These are phyloP conservation scores for Aspidiotus rigidus DNA, from an alignment of 2,888 invertebrate species.

Conservation along the genomic window DNA sequence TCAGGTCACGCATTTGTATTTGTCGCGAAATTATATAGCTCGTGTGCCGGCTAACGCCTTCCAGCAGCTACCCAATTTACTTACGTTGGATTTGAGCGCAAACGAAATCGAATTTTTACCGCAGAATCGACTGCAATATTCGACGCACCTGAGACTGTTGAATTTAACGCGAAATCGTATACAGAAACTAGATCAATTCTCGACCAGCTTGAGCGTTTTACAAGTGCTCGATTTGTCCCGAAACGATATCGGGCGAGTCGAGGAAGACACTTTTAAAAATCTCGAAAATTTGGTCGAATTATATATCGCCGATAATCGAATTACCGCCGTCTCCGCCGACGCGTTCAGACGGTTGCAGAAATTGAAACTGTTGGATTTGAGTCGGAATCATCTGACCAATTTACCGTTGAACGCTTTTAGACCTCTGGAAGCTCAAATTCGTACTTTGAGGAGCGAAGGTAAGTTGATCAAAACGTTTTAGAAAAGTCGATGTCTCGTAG, in stretches of 20 bases:
- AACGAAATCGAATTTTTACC: conserved; percentile 76
- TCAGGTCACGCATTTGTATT: conserved; percentile 61
- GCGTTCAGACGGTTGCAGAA: conserved; percentile 68
- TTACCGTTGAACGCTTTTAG: conserved; percentile 67
- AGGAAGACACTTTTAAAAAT: conserved; percentile 64
- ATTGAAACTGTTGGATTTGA: conserved; percentile 65
- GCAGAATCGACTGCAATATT: conserved; percentile 70
- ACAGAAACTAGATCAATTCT: conserved; percentile 71
- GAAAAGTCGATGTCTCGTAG: background rate
- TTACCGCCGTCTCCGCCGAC: conserved; percentile 63
- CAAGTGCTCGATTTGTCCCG: conserved; percentile 72
- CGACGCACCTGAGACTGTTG: conserved; percentile 60
- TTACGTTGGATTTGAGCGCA: conserved; percentile 68
- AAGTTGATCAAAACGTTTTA: conserved; percentile 40
- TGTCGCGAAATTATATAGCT: conserved; percentile 64
- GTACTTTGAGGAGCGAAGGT: conserved; percentile 69
- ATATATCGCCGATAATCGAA: conserved; percentile 71
- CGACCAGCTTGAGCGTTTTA: conserved; percentile 63
- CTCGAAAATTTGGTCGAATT: conserved; percentile 68
- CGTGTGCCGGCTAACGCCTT: conserved; percentile 78
- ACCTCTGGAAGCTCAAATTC: conserved; percentile 70
- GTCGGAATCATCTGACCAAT: conserved; percentile 71
- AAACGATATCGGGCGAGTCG: conserved; percentile 70
- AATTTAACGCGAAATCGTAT: conserved; percentile 78
- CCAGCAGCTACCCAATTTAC: conserved; percentile 61